Conservation (phyloP, 2,113 vertebrate species). For the Amblyopsis rosae region DNA sequence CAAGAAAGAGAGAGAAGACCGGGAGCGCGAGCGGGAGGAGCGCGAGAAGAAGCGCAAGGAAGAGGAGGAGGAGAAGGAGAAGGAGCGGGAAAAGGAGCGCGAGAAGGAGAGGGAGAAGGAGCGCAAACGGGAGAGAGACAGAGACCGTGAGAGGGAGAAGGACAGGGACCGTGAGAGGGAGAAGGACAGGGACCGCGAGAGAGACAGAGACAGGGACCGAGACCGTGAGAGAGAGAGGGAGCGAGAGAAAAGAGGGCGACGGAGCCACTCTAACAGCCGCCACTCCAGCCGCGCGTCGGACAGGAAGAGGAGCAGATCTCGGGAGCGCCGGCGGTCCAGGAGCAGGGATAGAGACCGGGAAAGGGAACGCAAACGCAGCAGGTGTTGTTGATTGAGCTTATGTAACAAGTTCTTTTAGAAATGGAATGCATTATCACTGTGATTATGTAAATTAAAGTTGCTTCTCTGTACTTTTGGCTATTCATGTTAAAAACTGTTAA, state of each 20-base stretch:
- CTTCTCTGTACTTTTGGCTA: too few relatives aligned
- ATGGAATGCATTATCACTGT: neutral
- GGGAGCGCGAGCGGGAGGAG: conserved; percentile 76
- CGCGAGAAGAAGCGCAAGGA: conserved; percentile 83
- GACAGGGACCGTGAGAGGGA: conserved; percentile 83
- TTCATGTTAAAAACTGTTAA: too few relatives aligned
- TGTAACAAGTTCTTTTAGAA: neutral
- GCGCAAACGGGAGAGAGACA: conserved; percentile 73
- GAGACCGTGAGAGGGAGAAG: conserved; percentile 81
- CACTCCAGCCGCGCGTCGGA: conserved; percentile 93
- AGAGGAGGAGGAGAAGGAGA: conserved; percentile 79
- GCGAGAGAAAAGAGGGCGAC: conserved; percentile 85
- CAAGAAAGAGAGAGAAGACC: conserved; percentile 73
- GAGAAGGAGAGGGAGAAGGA: conserved; percentile 86
- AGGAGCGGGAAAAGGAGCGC: conserved; percentile 73
- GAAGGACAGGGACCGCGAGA: conserved; percentile 81
- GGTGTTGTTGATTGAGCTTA: conserved; percentile 66
- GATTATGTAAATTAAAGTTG: neutral
- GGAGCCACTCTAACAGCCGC: conserved; percentile 90
- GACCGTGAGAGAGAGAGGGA: conserved; percentile 84
- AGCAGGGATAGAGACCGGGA: conserved; percentile 89
- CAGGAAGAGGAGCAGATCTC: conserved; percentile 88
- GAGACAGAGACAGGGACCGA: conserved; percentile 56
- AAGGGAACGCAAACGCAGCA: conserved; percentile 89
- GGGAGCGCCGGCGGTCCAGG: conserved; percentile 92